These are phyloP conservation scores for Pandemis heparana DNA, from an alignment of 2,888 invertebrate genomes.

Conservation along the genomic window DNA sequence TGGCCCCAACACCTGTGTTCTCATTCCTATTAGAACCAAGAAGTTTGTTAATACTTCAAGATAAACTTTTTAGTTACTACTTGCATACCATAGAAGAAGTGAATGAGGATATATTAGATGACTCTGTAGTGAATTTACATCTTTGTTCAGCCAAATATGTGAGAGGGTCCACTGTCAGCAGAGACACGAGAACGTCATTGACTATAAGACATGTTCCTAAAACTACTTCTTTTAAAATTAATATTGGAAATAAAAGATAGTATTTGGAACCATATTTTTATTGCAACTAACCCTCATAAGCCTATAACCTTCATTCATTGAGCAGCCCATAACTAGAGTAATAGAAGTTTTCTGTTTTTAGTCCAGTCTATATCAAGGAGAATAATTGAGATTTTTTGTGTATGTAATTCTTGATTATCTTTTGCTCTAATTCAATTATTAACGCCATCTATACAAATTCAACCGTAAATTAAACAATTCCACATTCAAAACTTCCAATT, in stretches of 20 bases:
- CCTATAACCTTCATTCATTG: no score
- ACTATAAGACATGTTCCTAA: constrained; percentile 98
- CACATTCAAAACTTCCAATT: neutral
- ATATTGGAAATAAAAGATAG: constrained; percentile 81
- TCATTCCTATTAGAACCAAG: constrained; percentile 94
- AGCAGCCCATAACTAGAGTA: no score
- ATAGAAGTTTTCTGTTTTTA: no score
- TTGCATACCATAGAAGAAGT: constrained; percentile 95
- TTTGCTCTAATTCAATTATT: neutral
- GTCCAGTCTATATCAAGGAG: no score
- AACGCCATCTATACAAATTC: neutral
- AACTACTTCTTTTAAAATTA: constrained; percentile 90
- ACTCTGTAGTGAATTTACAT: constrained; percentile 87
- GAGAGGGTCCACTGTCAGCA: constrained; percentile 83
- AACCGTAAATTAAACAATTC: neutral
- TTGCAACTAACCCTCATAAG: constrained; percentile 30
- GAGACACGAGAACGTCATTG: constrained; percentile 93
- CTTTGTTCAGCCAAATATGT: constrained; percentile 85
- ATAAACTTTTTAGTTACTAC: constrained; percentile 92
- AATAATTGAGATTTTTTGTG: no score
- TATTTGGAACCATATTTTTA: constrained; percentile 25
- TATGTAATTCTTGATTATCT: neutral
- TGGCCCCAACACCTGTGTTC: constrained; percentile 79
- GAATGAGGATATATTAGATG: constrained; percentile 87
- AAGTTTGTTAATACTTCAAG: constrained; percentile 94